These are phyloP conservation scores for Sipha maydis DNA, from an alignment of 2,888 invertebrate species.

Conservation along the genomic window DNA sequence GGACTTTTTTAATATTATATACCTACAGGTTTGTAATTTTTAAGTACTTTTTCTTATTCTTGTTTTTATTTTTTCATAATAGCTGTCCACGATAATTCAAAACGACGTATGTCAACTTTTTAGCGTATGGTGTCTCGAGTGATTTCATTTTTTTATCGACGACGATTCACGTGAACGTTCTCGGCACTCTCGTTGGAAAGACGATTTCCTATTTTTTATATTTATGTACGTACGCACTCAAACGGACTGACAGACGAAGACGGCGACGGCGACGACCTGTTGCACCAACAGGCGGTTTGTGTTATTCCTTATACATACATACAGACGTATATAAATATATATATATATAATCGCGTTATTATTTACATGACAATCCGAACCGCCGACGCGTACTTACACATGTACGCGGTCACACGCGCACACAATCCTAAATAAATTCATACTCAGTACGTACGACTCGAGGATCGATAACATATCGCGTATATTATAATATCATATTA, in stretches of 20 bases:
- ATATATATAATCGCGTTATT: not conserved
- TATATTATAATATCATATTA: not conserved
- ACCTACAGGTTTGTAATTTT: too few relatives aligned
- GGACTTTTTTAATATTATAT: too few relatives aligned
- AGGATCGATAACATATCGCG: not conserved
- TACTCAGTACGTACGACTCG: too few relatives aligned
- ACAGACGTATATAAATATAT: too few relatives aligned
- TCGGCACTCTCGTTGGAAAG: not conserved
- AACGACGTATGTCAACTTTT: too few relatives aligned
- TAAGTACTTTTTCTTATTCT: too few relatives aligned
- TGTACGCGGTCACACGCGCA: not conserved
- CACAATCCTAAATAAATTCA: not conserved
- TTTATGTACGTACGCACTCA: not conserved
- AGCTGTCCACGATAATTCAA: too few relatives aligned
- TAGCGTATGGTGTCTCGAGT: not conserved
- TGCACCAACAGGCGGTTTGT: not conserved
- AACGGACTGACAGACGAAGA: not conserved
- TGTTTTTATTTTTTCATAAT: too few relatives aligned
- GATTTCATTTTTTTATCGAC: not conserved
- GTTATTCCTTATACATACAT: not conserved
- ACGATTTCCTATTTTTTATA: not conserved
- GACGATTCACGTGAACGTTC: not conserved
- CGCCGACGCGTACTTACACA: not conserved
- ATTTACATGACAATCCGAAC: slow-evolving; percentile 7
- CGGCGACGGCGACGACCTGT: slow-evolving; percentile 9